These are phyloP conservation scores for Nomada fabriciana DNA, from an alignment of 2,888 invertebrate species.

Conservation along the genomic window DNA sequence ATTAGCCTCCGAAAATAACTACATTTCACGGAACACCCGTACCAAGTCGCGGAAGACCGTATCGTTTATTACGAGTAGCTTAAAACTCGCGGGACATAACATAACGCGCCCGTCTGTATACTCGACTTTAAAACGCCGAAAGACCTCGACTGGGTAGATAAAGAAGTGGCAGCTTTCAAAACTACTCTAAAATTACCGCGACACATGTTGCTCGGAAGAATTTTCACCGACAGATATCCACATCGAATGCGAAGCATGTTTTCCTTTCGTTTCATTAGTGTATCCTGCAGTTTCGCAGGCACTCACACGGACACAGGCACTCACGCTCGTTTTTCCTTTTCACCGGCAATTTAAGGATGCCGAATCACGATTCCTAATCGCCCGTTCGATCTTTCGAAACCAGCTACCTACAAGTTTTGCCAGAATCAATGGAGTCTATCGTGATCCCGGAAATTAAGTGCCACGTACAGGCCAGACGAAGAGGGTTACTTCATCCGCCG, in stretches of 20 bases:
- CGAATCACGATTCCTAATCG: not conserved
- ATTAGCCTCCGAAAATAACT: constrained; percentile 36
- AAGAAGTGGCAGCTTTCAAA: not conserved
- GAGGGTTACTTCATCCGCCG: not conserved
- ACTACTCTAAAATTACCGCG: constrained; percentile 3
- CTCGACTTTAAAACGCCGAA: not conserved
- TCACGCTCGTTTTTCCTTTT: not conserved
- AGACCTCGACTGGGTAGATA: not conserved
- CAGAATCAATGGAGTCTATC: not conserved
- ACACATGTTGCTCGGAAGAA: not conserved
- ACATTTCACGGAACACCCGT: not conserved
- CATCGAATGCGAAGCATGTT: not conserved
- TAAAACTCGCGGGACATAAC: constrained; percentile 23
- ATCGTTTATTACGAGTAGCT: constrained; percentile 20
- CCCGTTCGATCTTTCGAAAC: not conserved
- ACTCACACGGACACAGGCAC: too few relatives aligned
- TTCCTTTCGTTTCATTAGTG: not conserved
- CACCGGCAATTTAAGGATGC: not conserved
- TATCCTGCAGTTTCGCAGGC: not conserved
- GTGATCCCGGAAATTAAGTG: constrained; percentile 31
- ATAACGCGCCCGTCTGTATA: not conserved
- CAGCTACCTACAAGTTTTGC: not conserved
- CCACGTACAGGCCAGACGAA: constrained; percentile 10
- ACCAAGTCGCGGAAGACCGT: not conserved
- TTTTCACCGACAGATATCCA: not conserved